These are phyloP conservation scores for Microctonus brassicae DNA, from an alignment of 2,888 invertebrate species.

Conservation along the genomic window DNA sequence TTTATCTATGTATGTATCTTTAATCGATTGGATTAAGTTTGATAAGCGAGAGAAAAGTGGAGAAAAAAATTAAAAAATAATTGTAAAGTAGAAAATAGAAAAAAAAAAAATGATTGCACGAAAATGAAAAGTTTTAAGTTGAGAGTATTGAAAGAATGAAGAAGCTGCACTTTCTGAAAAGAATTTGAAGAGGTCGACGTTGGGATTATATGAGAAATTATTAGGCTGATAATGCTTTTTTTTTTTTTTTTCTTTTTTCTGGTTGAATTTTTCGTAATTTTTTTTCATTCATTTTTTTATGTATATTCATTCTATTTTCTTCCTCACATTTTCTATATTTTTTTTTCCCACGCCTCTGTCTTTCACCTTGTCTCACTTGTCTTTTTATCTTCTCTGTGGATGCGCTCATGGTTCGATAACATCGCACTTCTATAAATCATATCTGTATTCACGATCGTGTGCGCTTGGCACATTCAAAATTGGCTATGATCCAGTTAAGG, in stretches of 20 bases:
- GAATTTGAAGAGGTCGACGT: not conserved
- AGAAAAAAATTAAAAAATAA: no score
- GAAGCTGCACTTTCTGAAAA: not conserved
- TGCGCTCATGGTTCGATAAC: constrained; percentile 22
- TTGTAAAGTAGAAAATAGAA: no score
- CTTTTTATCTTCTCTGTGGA: constrained; percentile 1
- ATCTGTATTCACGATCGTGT: constrained; percentile 20
- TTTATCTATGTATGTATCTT: no score
- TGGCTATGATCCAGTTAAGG: constrained; percentile 25
- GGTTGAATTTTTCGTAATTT: not conserved
- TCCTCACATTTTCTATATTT: not conserved
- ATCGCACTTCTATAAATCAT: constrained; percentile 26
- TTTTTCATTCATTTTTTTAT: not conserved
- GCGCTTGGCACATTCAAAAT: constrained; percentile 23
- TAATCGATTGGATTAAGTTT: not conserved
- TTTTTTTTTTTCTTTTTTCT: not conserved
- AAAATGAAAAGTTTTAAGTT: not conserved
- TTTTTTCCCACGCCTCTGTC: not conserved
- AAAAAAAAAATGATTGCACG: not conserved
- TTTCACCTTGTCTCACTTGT: constrained; percentile 13
- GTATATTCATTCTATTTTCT: not conserved
- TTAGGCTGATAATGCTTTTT: not conserved
- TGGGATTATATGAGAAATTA: not conserved
- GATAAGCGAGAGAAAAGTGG: not conserved
- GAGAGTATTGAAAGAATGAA: not conserved